A percentile compares a stretch with the other conserved stretches of the same genome.
Conservation (phyloP, 2,888 invertebrate species). For the Calameuta idolon region DNA sequence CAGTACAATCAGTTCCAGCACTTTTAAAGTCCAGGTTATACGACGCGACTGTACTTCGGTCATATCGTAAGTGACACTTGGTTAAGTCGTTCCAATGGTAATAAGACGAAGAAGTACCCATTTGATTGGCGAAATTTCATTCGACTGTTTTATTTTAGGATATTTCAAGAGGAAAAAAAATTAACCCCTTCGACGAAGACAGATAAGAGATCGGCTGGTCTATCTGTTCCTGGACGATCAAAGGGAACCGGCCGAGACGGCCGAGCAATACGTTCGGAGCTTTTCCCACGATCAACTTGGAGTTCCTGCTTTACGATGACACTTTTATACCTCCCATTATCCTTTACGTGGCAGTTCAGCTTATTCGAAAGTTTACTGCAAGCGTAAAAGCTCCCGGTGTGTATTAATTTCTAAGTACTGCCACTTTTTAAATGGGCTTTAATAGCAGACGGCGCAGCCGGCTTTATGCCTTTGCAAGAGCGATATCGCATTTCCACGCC, state of each 20-base stretch:
- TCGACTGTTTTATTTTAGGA: background rate
- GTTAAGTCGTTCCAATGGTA: background rate
- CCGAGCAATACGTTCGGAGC: background rate
- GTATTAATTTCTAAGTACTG: conserved; percentile 8
- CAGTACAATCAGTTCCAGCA: background rate
- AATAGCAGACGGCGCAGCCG: background rate
- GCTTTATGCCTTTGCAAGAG: background rate
- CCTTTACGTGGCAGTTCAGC: background rate
- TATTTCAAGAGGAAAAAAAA: background rate
- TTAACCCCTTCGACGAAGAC: background rate
- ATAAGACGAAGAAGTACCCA: background rate
- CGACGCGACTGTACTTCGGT: background rate
- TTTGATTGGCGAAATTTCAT: background rate
- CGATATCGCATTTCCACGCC: background rate
- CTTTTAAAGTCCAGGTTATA: background rate
- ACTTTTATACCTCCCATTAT: background rate
- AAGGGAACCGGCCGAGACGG: background rate
- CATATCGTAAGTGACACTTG: background rate
- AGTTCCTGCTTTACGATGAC: background rate
- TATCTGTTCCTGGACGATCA: background rate
- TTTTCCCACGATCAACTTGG: background rate
- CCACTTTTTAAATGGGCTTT: background rate
- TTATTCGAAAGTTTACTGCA: background rate
- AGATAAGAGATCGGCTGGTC: background rate
- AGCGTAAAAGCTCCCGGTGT: background rate